These are phyloP conservation scores for Nymphalis polychloros DNA, from an alignment of 2,888 invertebrate genomes.

Conservation along the genomic window DNA sequence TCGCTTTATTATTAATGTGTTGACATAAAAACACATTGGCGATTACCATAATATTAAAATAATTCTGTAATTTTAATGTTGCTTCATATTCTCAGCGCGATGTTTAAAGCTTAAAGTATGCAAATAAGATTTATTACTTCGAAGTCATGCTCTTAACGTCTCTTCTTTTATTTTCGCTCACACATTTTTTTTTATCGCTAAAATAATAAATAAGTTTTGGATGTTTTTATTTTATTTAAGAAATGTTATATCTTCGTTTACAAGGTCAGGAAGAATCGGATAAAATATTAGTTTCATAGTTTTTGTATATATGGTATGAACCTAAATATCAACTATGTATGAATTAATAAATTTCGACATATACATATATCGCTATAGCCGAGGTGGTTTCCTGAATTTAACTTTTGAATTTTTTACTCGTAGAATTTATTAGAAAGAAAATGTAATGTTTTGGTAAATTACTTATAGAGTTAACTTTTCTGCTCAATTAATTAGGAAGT, in stretches of 20 bases:
- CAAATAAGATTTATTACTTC: conserved; percentile 62
- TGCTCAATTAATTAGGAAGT: neutral
- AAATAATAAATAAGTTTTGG: conserved; percentile 33
- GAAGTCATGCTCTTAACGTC: conserved; percentile 41
- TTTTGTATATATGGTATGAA: too few species aligned
- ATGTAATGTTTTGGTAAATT: too few species aligned
- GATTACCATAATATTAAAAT: conserved; percentile 7
- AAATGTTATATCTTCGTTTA: too few species aligned
- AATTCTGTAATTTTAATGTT: conserved; percentile 2
- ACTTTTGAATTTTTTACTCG: too few species aligned
- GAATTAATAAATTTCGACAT: too few species aligned
- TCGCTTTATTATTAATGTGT: too few species aligned
- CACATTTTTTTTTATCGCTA: conserved; percentile 8
- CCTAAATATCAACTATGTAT: too few species aligned
- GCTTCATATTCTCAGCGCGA: conserved; percentile 42
- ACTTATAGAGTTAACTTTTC: conserved; percentile 1
- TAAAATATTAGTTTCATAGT: too few species aligned
- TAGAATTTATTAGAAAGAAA: too few species aligned
- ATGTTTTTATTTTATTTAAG: neutral
- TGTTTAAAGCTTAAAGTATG: conserved; percentile 48
- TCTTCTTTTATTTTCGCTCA: conserved; percentile 29
- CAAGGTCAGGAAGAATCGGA: too few species aligned
- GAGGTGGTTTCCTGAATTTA: too few species aligned
- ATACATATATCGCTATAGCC: too few species aligned
- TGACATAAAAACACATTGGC: neutral